Evolutionary conservation across 2,113 vertebrate genomes (phyloP).

Genomic region (Muntiacus reevesi): DNA sequence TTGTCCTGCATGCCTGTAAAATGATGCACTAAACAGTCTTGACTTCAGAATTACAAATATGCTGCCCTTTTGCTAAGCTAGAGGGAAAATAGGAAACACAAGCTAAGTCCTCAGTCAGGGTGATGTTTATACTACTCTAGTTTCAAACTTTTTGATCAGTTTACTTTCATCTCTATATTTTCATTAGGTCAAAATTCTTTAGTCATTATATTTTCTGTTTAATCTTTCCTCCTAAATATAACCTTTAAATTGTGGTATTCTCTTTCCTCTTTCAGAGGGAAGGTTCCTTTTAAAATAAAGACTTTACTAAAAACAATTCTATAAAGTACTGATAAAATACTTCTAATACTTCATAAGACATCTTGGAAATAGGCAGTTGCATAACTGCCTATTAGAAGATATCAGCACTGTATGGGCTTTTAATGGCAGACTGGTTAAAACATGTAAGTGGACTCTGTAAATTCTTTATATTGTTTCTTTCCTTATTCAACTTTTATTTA

Average conservation of each 20-base stretch:
- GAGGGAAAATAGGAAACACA: background rate
- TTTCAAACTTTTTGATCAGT: background rate
- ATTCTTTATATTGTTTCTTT: constrained; percentile 21
- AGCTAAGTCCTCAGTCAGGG: background rate
- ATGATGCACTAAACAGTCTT: background rate
- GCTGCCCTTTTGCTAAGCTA: background rate
- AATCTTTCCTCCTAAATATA: background rate
- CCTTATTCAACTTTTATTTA: constrained; percentile 15
- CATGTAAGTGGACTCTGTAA: background rate
- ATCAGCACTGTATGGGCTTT: background rate
- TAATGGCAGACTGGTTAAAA: constrained; percentile 26
- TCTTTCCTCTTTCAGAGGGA: background rate
- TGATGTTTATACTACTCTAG: background rate
- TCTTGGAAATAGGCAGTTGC: background rate
- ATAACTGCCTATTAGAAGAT: background rate
- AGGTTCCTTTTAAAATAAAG: background rate
- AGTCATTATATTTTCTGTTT: background rate
- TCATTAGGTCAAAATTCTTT: background rate
- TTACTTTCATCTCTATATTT: background rate
- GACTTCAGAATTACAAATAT: constrained; percentile 14
- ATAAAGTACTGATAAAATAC: constrained; percentile 32
- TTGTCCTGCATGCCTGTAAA: background rate
- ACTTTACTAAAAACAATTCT: background rate
- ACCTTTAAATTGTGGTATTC: background rate
- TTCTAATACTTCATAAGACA: constrained; percentile 1